Evolutionary conservation across 2,113 vertebrate species (phyloP).

Genomic region (Grammomys surdaster): DNA sequence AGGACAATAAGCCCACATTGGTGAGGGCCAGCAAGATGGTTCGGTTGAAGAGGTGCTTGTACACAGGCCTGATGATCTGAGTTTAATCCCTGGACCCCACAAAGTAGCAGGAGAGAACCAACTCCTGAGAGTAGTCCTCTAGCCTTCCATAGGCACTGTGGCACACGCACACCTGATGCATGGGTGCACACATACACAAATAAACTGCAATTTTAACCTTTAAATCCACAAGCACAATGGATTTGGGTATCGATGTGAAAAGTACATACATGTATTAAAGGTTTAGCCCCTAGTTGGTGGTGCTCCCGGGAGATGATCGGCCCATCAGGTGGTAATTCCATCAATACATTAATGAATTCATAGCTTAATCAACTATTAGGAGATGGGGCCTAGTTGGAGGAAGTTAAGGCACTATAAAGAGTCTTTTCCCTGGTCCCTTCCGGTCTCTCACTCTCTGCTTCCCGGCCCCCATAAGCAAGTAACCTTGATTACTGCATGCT

Average conservation of each 20-base stretch:
- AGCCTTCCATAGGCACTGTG: neutral
- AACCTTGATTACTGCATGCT: no score
- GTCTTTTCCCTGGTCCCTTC: neutral
- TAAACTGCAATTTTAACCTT: neutral
- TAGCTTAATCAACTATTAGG: neutral
- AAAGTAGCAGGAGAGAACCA: neutral
- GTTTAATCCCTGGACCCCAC: neutral
- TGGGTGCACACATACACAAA: rapidly evolving
- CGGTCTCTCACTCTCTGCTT: neutral
- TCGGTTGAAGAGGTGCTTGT: neutral
- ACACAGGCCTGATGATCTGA: neutral
- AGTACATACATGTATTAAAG: neutral
- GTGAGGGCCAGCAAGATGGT: neutral
- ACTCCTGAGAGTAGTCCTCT: neutral
- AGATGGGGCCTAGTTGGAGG: neutral
- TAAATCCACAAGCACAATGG: neutral
- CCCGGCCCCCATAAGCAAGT: neutral
- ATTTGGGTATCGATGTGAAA: neutral
- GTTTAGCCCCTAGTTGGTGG: neutral
- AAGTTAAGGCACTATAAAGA: neutral
- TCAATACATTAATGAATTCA: neutral
- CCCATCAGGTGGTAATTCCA: neutral
- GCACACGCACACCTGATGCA: no score
- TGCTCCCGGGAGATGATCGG: neutral
- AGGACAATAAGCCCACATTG: neutral